These are phyloP conservation scores for Pseudanteris insignis DNA, from an alignment of 2,888 invertebrate species.

Conservation along the genomic window DNA sequence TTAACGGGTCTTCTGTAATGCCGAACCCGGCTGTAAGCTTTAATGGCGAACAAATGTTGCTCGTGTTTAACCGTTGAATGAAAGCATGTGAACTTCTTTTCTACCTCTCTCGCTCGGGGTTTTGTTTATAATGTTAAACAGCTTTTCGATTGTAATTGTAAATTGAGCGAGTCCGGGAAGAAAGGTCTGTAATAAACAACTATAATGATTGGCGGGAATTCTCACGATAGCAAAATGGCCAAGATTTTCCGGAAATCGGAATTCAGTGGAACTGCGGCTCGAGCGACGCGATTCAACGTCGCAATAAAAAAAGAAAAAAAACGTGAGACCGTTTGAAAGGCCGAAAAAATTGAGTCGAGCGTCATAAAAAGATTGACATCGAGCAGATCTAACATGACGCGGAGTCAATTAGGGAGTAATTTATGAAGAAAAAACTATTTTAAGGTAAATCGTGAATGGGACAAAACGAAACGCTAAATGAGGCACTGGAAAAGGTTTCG, in stretches of 20 bases:
- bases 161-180: too few species aligned
- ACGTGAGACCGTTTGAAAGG: slow-evolving; percentile 4
- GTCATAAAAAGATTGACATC: slow-evolving; percentile 16
- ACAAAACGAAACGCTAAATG: too few species aligned
- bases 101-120: too few species aligned
- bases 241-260: slow-evolving; percentile 2
- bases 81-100: not conserved
- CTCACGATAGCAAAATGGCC: not conserved
- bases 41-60: too few species aligned
- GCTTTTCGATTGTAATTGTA: too few species aligned
- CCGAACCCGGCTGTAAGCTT: too few species aligned
- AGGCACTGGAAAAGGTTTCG: slow-evolving; percentile 27
- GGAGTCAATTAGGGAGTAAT: slow-evolving; percentile 31
- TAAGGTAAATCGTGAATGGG: slow-evolving; percentile 15
- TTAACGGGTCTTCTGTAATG: too few species aligned
- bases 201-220: too few species aligned
- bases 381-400: slow-evolving; percentile 2
- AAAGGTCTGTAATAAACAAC: too few species aligned
- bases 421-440: slow-evolving; percentile 30
- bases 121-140: too few species aligned
- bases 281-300: slow-evolving; percentile 8
- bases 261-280: slow-evolving; percentile 6
- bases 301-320: not conserved
- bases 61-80: too few species aligned
- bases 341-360: slow-evolving; percentile 1